Conservation (phyloP, 2,888 invertebrate species). For the Drosophila pseudotakahashii region DNA sequence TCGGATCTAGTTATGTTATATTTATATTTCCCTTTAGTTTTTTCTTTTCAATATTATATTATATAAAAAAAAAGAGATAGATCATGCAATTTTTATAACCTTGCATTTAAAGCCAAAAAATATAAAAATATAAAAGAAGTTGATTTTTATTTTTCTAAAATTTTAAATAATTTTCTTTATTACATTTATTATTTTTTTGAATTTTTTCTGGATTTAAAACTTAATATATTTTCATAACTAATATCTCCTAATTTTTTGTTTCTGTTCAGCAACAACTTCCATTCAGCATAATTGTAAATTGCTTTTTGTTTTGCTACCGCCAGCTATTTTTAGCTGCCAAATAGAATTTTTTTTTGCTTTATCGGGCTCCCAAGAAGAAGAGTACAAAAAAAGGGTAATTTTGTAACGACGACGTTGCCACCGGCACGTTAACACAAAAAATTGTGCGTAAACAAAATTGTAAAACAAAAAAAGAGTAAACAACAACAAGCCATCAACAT, state of each 20-base stretch:
- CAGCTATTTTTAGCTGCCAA: conserved; percentile 35
- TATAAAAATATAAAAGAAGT: too few relatives aligned
- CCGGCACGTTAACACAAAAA: conserved; percentile 62
- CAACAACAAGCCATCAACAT: conserved; percentile 36
- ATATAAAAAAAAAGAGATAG: too few relatives aligned
- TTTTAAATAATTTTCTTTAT: too few relatives aligned
- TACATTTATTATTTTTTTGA: too few relatives aligned
- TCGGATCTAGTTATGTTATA: too few relatives aligned
- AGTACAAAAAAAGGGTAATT: conserved; percentile 48
- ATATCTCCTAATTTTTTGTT: neutral
- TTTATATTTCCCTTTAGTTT: too few relatives aligned
- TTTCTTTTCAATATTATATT: too few relatives aligned
- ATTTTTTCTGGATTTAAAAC: too few relatives aligned
- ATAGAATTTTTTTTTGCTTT: conserved; percentile 19
- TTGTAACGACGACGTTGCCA: conserved; percentile 47
- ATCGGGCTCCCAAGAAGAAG: conserved; percentile 32
- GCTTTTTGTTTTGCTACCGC: conserved; percentile 5
- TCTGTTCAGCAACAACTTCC: conserved; percentile 3
- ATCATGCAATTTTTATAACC: too few relatives aligned
- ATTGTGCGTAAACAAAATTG: conserved; percentile 63
- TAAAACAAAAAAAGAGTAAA: conserved; percentile 49
- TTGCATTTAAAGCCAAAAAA: too few relatives aligned
- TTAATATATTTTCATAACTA: neutral
- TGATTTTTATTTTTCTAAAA: too few relatives aligned
- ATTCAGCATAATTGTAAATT: conserved; percentile 27